phyloP scores from a whole-genome alignment of 2,797 vertebrate species.

The Apodemus agrarius region DNA sequence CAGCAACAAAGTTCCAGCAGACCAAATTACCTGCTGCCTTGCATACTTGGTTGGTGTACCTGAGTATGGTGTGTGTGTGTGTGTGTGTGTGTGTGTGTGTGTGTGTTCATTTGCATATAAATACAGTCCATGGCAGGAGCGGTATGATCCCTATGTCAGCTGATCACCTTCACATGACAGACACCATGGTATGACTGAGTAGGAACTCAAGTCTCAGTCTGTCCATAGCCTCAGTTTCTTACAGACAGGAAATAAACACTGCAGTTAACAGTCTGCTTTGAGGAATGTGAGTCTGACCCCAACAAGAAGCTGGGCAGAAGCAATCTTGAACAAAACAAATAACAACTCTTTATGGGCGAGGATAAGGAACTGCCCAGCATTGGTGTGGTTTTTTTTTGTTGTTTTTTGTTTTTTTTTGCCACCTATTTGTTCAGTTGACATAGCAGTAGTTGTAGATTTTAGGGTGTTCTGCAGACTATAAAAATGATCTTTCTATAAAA shows the following conservation, averaged over 20 bases:
- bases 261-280: not conserved
- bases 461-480: not conserved
- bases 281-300: not conserved
- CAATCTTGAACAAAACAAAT: not conserved
- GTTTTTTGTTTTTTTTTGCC: too few relatives aligned
- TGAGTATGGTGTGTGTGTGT: not conserved
- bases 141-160: not conserved
- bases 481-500: conserved; percentile 10
- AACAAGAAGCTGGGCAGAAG: not conserved
- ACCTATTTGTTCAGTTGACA: not conserved
- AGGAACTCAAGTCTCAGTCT: not conserved
- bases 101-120: too few relatives aligned
- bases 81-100: not conserved
- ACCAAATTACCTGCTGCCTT: not conserved
- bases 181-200: not conserved
- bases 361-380: not conserved
- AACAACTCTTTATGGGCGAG: not conserved
- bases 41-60: not conserved
- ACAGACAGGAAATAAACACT: not conserved
- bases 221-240: not conserved
- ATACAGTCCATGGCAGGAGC: not conserved
- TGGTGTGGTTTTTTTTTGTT: too few relatives aligned
- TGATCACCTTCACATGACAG: conserved; percentile 3
- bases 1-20: conserved; percentile 49
- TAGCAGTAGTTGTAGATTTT: conserved; percentile 15